Base-by-base conservation (phyloP, 2,888 invertebrate genomes). In the Temnothorax rugatulus region DNA sequence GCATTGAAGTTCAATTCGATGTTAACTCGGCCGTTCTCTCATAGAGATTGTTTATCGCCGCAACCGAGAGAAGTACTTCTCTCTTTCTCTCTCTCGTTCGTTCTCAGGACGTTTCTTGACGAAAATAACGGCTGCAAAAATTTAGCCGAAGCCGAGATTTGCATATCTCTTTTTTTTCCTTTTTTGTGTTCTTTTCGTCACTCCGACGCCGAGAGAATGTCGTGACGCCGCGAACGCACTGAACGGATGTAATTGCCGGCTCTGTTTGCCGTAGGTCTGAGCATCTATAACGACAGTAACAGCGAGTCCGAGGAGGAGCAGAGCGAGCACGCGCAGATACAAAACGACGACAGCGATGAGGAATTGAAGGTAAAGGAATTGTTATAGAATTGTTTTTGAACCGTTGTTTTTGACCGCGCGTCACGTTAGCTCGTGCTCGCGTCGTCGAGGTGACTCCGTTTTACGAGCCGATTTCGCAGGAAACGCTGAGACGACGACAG, bases 281-380 rank as follows among this genome's bases (percentile, higher is more conserved):
- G 97, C 94, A 98, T 97, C 90, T 98, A 98, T 95, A 98, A 97
- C 93, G 97, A 97, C 94, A 97, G 97, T 95, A 95, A 95, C 92
- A 96, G 96, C 83, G 96, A 94, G 95, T 94, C 95, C 61, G 95
- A 95, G 85, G 95, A 95, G 68, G 95, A 95, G 74, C 95, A 95
- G 61, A 94, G 96, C 83, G 95, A 97, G 2, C 95, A 95, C 52
- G 93, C 93, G 66, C 93, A 93, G 79, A 89, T 88, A n/a, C 93
- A 93, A 63, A 94, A 94, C 4, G 95, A 95, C 76, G 96, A 96
- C 90, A 96, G 97, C 50, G 98, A 98, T 91, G 96, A 96, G 81
- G 98, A 98, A 93, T 95, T 98, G 38, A 97, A 97, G 96, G 98
- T 97, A 94, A 54, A 54, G 90, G 89, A 52, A 50, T 71, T 25